phyloP scores from a whole-genome alignment of 37 sponge, comb jelly and placozoan species.

The Oscarella lobularis region DNA sequence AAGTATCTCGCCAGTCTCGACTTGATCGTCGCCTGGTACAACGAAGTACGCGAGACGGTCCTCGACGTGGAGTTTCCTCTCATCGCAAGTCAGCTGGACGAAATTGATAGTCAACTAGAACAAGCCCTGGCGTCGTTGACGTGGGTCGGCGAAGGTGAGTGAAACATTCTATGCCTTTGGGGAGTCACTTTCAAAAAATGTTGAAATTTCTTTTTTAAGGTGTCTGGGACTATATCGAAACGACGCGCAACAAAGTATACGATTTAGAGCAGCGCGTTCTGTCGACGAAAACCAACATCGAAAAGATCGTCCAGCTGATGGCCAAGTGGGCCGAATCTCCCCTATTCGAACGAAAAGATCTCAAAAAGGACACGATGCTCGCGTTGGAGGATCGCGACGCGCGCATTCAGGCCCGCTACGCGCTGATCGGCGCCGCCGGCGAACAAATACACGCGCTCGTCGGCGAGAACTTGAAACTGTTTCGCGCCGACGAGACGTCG shows the following conservation, averaged over 20 bases:
- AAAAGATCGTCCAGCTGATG: slow-evolving; percentile 63
- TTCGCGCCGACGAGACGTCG: slow-evolving; percentile 67
- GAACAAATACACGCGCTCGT: slow-evolving; percentile 66
- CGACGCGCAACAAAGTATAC: slow-evolving; percentile 64
- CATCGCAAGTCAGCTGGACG: slow-evolving; percentile 68
- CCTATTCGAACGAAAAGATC: slow-evolving; percentile 84
- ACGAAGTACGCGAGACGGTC: slow-evolving; percentile 69
- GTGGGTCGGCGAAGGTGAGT: slow-evolving; percentile 93
- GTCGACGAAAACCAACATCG: slow-evolving; percentile 80
- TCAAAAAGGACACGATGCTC: slow-evolving; percentile 5
- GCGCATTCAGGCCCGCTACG: slow-evolving; percentile 51
- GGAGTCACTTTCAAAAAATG: no score
- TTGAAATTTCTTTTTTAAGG: no score
- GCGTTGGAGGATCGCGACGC: slow-evolving; percentile 58
- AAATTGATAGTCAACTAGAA: slow-evolving; percentile 69
- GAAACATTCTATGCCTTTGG: no score
- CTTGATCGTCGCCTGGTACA: slow-evolving; percentile 78
- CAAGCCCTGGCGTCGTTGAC: slow-evolving; percentile 62
- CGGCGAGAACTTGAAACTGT: slow-evolving; percentile 57
- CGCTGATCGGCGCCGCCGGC: slow-evolving; percentile 40
- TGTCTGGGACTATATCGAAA: slow-evolving; percentile 95
- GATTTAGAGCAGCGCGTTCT: slow-evolving; percentile 80
- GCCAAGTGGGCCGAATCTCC: slow-evolving; percentile 70
- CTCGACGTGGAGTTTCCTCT: slow-evolving; percentile 96
- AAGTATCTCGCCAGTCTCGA: slow-evolving; percentile 85